These are phyloP conservation scores for Pitangus sulphuratus DNA, from an alignment of 2,797 vertebrate genomes.

Conservation along the genomic window DNA sequence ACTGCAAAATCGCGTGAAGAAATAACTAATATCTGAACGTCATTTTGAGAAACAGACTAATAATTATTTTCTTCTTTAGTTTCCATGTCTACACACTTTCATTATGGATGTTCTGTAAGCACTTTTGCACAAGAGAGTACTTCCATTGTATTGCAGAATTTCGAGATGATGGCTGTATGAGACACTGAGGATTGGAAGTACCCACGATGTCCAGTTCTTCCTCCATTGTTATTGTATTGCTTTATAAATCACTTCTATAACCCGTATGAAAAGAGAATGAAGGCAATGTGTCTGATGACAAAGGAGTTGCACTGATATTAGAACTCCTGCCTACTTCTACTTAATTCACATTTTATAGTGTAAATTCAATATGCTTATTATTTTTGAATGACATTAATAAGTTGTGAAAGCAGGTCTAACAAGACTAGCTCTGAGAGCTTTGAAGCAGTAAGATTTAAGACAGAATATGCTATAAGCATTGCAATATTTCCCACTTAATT, in stretches of 20 bases:
- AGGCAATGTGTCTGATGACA: not conserved
- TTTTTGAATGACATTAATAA: slow-evolving; percentile 54
- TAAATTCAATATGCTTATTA: slow-evolving; percentile 29
- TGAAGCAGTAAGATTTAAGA: slow-evolving; percentile 22
- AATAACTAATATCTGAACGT: not conserved
- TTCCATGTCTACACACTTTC: slow-evolving; percentile 23
- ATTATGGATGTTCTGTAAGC: not conserved
- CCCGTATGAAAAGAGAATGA: not conserved
- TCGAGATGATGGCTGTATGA: not conserved
- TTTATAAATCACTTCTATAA: not conserved
- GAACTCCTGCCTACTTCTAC: not conserved
- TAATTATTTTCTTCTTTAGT: slow-evolving; percentile 39
- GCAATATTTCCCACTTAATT: slow-evolving; percentile 24
- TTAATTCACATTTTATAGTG: slow-evolving; percentile 15
- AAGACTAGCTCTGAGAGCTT: not conserved
- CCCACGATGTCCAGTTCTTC: not conserved
- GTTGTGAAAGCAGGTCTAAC: slow-evolving; percentile 24
- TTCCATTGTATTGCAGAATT: not conserved
- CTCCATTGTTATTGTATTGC: not conserved
- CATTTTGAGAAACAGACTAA: slow-evolving; percentile 10
- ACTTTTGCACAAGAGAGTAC: not conserved
- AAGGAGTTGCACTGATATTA: not conserved
- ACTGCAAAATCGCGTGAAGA: not conserved
- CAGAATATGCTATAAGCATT: not conserved
- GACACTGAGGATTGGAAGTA: not conserved